Evolutionary conservation across 53 echinoderm and acorn worm species (phyloP).

Genomic region (Patiria pectinifera): DNA sequence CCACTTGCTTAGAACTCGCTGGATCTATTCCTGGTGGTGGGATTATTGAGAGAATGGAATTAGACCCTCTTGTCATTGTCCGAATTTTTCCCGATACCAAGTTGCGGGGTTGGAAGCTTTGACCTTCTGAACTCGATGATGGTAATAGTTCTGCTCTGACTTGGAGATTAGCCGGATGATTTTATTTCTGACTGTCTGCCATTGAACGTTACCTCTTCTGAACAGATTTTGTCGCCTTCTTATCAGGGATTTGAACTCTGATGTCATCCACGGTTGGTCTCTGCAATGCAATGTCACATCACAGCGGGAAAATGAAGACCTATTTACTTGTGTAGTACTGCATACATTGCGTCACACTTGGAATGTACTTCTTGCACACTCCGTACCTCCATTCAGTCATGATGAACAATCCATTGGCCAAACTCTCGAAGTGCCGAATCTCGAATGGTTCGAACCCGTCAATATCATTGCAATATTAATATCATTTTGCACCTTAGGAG

Average conservation of each 20-base stretch:
- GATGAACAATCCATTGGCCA: constrained; percentile 2
- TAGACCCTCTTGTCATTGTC: not conserved
- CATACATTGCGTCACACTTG: constrained; percentile 22
- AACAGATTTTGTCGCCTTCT: not conserved
- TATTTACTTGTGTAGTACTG: not conserved
- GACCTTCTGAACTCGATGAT: not conserved
- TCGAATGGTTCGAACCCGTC: not conserved
- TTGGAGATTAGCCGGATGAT: not conserved
- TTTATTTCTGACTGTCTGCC: constrained; percentile 21
- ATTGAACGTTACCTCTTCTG: not conserved
- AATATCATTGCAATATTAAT: not conserved
- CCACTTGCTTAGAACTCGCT: not conserved
- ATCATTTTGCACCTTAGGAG: not conserved
- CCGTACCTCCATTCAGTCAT: constrained; percentile 11
- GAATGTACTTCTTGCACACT: not conserved
- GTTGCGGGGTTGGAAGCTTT: not conserved
- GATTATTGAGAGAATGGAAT: not conserved
- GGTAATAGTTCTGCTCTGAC: not conserved
- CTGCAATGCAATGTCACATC: not conserved
- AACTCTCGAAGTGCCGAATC: not conserved
- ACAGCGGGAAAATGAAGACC: not conserved
- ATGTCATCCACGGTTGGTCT: constrained; percentile 39
- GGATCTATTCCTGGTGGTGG: not conserved
- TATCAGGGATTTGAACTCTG: constrained; percentile 12
- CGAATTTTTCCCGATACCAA: constrained; percentile 2